phyloP scores from a whole-genome alignment of 2,888 invertebrate genomes.

The Rutpela maculata region DNA sequence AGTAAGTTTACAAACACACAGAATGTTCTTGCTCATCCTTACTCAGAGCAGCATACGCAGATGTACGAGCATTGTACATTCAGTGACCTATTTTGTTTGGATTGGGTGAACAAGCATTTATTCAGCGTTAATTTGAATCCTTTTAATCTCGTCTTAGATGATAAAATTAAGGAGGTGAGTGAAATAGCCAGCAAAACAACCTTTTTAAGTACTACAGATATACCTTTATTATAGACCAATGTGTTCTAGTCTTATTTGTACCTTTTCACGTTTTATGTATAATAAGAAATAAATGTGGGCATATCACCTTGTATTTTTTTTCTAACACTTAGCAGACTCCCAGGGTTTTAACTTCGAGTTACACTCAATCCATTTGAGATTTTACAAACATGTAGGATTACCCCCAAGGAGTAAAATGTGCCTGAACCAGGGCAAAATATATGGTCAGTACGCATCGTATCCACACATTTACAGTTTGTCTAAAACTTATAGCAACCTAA shows the following conservation, averaged over 20 bases:
- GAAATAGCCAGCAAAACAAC: conserved; percentile 58
- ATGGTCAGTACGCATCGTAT: no score
- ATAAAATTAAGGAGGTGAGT: conserved; percentile 62
- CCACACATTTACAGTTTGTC: no score
- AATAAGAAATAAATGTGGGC: not conserved
- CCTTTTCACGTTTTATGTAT: not conserved
- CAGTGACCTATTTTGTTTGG: conserved; percentile 64
- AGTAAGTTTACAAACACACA: conserved; percentile 39
- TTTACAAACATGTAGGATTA: no score
- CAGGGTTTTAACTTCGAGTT: no score
- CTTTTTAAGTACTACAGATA: conserved; percentile 44
- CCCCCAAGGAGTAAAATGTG: no score
- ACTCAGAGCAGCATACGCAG: conserved; percentile 56
- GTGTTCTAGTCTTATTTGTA: not conserved
- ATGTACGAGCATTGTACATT: conserved; percentile 65
- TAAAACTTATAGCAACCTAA: no score
- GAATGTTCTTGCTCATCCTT: conserved; percentile 28
- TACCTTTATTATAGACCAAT: not conserved
- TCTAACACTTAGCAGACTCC: no score
- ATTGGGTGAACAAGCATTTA: conserved; percentile 66
- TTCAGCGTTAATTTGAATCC: conserved; percentile 64
- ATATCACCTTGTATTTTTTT: not conserved
- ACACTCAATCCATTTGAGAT: no score
- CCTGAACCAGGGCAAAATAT: no score
- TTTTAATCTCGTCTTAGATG: conserved; percentile 62